These are phyloP conservation scores for Zaprionus ornatus DNA, from an alignment of 1,140 invertebrate species.

Conservation along the genomic window DNA sequence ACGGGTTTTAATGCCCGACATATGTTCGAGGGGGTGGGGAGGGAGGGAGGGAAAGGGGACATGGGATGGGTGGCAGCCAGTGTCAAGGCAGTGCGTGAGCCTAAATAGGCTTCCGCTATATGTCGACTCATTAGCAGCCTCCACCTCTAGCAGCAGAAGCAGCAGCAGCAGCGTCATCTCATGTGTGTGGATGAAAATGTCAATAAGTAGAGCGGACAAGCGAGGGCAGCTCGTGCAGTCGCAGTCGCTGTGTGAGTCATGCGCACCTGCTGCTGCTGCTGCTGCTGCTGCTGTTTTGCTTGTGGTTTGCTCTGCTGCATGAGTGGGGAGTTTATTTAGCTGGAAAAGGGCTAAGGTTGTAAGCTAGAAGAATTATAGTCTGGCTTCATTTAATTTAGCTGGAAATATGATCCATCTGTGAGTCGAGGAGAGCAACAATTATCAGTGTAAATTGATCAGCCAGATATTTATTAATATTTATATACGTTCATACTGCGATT, in stretches of 20 bases:
- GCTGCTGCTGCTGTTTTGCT: too few species aligned
- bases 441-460: too few species aligned
- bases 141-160: not conserved
- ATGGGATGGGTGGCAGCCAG: conserved; percentile 18
- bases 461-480: too few species aligned
- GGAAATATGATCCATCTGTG: too few species aligned
- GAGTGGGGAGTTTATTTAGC: too few species aligned
- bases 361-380: not conserved
- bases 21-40: not conserved
- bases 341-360: not conserved
- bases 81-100: conserved; percentile 62
- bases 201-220: conserved; percentile 15
- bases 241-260: not conserved
- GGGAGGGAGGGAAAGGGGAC: not conserved
- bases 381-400: not conserved
- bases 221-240: conserved; percentile 17
- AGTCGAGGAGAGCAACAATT: too few species aligned
- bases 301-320: not conserved
- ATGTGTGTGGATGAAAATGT: conserved; percentile 21
- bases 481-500: too few species aligned
- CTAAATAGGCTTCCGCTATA: conserved; percentile 50
- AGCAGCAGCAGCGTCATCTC: not conserved
- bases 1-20: conserved; percentile 62
- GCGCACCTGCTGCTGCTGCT: too few species aligned
- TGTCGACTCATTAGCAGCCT: conserved; percentile 48